Evolutionary conservation across 2,888 invertebrate genomes (phyloP), one percentile per base, ranked within the genome.

Genomic region (Odontocolon sp.): DNA sequence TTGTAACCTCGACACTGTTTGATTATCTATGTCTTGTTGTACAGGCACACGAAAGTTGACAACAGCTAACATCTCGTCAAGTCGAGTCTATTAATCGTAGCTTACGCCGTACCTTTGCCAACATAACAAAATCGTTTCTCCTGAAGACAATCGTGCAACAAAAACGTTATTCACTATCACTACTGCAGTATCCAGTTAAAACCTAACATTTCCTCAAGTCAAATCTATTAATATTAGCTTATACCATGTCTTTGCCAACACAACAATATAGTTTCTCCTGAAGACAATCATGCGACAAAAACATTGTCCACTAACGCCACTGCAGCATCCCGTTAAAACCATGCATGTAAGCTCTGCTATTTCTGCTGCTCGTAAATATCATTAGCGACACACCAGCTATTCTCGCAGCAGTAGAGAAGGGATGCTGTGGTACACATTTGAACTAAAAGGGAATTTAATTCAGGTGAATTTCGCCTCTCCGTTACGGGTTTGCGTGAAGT

Each of bases 391-490:
- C 38, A 36, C 14, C 59, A 38, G 26, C 66, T 45, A 50, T 36
- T 38, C 61, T 50, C 21, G 28, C 21, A 42, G 6, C 26, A 14
- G 8, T 2, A 3, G 9, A 21, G 2, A 6, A 36, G 40, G 11
- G 18, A 2, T 23, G 45, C 31, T 23, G 18, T 74, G 45, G 50
- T 14, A 64, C 52, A 45, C 28, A 40, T 45, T 45, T 77, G 80
- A 82, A 82, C 83, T 82, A 82, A 83, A 85, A 82, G 83, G 78
- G 83, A 84, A 86, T 87, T 87, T 85, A 85, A 87, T 88, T 85
- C 84, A 80, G 81, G 77, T 83, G 81, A 50, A 85, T 82, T 84
- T 81, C 79, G 78, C 57, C 78, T 70, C 75, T 66, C 70, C 40
- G n/a, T n/a, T n/a, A n/a, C n/a, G 33, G 28, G 56, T 78, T 69